Evolutionary conservation across 2,888 invertebrate genomes (phyloP).

Genomic region (Oscheius sp.): DNA sequence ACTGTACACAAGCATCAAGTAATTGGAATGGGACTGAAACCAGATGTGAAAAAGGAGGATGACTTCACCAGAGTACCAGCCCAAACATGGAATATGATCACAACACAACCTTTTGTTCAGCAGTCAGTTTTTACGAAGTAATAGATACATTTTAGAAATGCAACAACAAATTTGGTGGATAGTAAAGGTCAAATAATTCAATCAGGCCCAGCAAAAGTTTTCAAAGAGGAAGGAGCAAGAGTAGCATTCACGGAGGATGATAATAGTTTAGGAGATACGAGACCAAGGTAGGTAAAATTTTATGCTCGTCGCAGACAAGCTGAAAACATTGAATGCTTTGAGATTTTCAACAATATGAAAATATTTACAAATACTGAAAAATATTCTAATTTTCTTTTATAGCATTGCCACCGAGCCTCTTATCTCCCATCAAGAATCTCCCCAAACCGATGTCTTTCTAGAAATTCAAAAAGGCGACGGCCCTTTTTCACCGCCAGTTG

Average conservation of each 20-base stretch:
- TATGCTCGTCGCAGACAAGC: background rate
- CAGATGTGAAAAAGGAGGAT: background rate
- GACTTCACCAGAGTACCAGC: slow-evolving; percentile 31
- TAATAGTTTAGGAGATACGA: slow-evolving; percentile 9
- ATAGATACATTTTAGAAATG: background rate
- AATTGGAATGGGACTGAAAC: slow-evolving; percentile 27
- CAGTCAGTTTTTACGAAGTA: background rate
- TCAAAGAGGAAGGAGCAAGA: slow-evolving; percentile 38
- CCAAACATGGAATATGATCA: slow-evolving; percentile 44
- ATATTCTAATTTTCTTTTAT: too few relatives aligned
- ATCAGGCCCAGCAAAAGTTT: slow-evolving; percentile 23
- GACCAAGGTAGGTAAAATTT: background rate
- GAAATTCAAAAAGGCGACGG: slow-evolving; percentile 65
- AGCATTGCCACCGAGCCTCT: slow-evolving; percentile 21
- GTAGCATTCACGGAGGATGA: slow-evolving; percentile 31
- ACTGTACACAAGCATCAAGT: slow-evolving; percentile 14
- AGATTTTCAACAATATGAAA: too few relatives aligned
- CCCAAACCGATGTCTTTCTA: slow-evolving; percentile 50
- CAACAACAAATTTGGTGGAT: background rate
- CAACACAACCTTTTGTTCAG: too few relatives aligned
- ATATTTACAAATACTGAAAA: too few relatives aligned
- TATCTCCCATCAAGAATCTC: slow-evolving; percentile 43
- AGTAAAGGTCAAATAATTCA: background rate
- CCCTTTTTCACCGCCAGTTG: slow-evolving; percentile 58
- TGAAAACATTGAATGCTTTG: background rate